Evolutionary conservation across 2,113 vertebrate genomes (phyloP).

Genomic region (Oreotragus oreotragus): DNA sequence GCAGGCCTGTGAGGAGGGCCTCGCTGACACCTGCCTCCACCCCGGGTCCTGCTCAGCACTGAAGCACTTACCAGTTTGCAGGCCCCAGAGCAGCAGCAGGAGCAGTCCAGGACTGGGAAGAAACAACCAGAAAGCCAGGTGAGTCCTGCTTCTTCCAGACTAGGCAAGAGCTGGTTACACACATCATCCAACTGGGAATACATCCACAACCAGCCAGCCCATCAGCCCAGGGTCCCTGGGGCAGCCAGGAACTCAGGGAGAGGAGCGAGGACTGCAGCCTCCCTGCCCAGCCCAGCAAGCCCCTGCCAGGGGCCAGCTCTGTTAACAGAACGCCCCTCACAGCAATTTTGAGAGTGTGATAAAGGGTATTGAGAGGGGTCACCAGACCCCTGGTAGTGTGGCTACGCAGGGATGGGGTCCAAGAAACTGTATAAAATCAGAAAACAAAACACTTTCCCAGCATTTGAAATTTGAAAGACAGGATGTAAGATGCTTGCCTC

Average conservation of each 20-base stretch:
- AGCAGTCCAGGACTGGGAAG: constrained; percentile 61
- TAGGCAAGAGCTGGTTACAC: accelerated
- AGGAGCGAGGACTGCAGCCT: not conserved
- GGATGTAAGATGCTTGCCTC: too few relatives aligned
- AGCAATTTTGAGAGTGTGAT: not conserved
- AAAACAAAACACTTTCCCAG: not conserved
- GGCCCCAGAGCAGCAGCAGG: constrained; percentile 62
- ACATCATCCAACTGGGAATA: not conserved
- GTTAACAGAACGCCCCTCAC: not conserved
- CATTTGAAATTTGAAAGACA: not conserved
- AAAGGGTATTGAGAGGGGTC: not conserved
- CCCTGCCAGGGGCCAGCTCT: not conserved
- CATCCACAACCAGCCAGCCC: not conserved
- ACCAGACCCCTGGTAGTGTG: not conserved
- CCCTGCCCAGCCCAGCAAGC: not conserved
- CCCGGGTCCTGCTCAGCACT: accelerated
- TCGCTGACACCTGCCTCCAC: accelerated
- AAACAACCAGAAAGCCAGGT: not conserved
- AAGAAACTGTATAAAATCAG: not conserved
- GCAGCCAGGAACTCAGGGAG: not conserved
- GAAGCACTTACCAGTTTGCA: constrained; percentile 73
- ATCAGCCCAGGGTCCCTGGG: accelerated
- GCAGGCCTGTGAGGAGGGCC: too few relatives aligned
- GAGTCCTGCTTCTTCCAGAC: not conserved
- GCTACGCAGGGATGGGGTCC: not conserved